These are phyloP conservation scores for Eptatretus burgeri DNA, from an alignment of 2,113 vertebrate genomes.

Conservation along the genomic window DNA sequence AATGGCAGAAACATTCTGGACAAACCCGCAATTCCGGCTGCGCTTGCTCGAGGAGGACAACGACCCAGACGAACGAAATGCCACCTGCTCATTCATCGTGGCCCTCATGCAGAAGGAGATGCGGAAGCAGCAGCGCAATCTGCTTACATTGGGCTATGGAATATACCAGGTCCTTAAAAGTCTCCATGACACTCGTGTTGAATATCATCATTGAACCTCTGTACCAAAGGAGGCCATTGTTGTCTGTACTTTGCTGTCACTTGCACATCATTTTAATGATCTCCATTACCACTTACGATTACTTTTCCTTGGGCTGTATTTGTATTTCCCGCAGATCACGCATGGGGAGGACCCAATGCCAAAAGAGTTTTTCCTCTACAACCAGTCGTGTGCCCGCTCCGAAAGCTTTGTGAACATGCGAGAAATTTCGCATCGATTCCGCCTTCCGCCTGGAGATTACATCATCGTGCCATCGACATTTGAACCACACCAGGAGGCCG, in stretches of 20 bases:
- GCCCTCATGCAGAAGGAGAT: conserved; percentile 4
- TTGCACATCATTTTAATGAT: too few species aligned
- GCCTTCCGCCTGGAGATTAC: conserved; percentile 2
- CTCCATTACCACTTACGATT: too few species aligned
- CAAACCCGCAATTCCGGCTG: conserved; percentile 5
- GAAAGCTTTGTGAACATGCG: neutral
- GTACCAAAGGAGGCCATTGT: too few species aligned
- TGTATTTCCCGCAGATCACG: neutral
- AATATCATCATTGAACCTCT: too few species aligned
- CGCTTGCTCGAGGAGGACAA: conserved; percentile 1
- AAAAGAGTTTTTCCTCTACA: conserved; percentile 1
- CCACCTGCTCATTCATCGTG: conserved; percentile 3
- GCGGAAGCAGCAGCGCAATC: conserved; percentile 3
- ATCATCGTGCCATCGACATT: conserved; percentile 5
- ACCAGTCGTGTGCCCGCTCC: neutral
- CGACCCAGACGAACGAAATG: neutral
- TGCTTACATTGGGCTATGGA: conserved; percentile 2
- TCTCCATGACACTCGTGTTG: too few species aligned
- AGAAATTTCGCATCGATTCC: neutral
- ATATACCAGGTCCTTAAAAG: neutral
- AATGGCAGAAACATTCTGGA: neutral
- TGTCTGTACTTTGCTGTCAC: too few species aligned
- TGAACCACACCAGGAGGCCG: conserved; percentile 4
- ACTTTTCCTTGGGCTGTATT: too few species aligned
- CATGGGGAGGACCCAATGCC: neutral